phyloP scores from a whole-genome alignment of 1,140 invertebrate species.

The Onthophagus taurus region DNA sequence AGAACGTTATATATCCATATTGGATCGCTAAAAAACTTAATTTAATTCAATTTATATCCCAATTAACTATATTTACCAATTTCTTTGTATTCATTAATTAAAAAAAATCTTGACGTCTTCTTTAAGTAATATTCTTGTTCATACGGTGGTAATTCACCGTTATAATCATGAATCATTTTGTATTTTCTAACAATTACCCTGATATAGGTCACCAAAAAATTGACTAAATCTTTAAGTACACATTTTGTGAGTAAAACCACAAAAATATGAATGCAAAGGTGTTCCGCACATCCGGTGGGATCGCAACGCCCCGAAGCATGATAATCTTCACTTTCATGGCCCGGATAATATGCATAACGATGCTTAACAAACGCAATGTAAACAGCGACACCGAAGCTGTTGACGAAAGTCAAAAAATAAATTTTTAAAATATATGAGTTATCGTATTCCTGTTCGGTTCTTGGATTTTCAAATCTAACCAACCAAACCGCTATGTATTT shows the following conservation, averaged over 20 bases:
- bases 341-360: constrained; percentile 38
- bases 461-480: constrained; percentile 84
- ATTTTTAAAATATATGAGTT: constrained; percentile 93
- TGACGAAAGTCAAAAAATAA: constrained; percentile 93
- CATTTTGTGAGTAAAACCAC: background rate
- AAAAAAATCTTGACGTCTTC: constrained; percentile 15
- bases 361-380: constrained; percentile 97
- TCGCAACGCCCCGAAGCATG: constrained; percentile 2
- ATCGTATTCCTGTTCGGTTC: constrained; percentile 94
- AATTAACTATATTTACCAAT: constrained; percentile 19
- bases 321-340: background rate
- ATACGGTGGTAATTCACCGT: constrained; percentile 19
- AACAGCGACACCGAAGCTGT: constrained; percentile 95
- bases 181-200: background rate
- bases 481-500: background rate
- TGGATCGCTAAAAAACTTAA: constrained; percentile 56
- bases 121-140: constrained; percentile 26
- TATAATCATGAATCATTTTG: background rate
- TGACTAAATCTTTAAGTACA: background rate
- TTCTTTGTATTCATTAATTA: constrained; percentile 25
- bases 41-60: background rate
- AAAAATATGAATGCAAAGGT: background rate
- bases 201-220: background rate
- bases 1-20: constrained; percentile 78
- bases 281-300: background rate